Evolutionary conservation across 2,888 invertebrate genomes (phyloP).

Genomic region (Branchipolynoe longqiensis): DNA sequence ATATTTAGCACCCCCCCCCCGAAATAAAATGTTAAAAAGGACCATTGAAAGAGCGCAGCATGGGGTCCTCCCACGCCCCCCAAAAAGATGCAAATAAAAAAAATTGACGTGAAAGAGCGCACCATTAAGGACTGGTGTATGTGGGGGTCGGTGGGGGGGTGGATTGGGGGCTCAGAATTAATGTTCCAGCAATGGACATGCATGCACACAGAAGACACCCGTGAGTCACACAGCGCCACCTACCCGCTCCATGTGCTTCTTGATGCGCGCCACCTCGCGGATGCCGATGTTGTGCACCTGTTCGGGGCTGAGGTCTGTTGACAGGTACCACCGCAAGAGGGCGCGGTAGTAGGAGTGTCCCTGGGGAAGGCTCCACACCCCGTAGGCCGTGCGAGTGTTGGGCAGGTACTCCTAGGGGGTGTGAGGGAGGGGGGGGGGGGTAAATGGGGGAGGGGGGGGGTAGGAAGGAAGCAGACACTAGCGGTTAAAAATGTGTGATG

Average conservation of each 20-base stretch:
- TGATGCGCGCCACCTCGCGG: conserved; percentile 78
- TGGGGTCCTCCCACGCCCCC: no score
- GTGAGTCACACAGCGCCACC: not conserved
- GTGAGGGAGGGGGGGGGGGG: not conserved
- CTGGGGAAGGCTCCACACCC: conserved; percentile 75
- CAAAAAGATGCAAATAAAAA: no score
- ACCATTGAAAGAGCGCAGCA: no score
- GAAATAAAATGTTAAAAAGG: no score
- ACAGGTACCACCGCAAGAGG: conserved; percentile 79
- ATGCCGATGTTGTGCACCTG: conserved; percentile 79
- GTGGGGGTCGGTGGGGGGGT: no score
- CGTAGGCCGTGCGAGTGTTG: conserved; percentile 73
- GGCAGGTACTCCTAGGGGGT: conserved; percentile 76
- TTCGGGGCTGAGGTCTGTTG: conserved; percentile 74
- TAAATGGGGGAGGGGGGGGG: not conserved
- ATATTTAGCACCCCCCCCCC: no score
- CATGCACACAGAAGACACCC: not conserved
- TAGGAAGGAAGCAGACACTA: no score
- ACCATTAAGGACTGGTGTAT: no score
- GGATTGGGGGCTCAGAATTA: no score
- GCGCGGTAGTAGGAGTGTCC: conserved; percentile 78
- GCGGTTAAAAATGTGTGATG: no score
- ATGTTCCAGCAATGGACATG: no score
- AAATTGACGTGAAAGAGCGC: no score
- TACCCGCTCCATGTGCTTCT: conserved; percentile 73